These are phyloP conservation scores for Aptenodytes patagonicus DNA, from an alignment of 2,113 vertebrate genomes.

Conservation along the genomic window DNA sequence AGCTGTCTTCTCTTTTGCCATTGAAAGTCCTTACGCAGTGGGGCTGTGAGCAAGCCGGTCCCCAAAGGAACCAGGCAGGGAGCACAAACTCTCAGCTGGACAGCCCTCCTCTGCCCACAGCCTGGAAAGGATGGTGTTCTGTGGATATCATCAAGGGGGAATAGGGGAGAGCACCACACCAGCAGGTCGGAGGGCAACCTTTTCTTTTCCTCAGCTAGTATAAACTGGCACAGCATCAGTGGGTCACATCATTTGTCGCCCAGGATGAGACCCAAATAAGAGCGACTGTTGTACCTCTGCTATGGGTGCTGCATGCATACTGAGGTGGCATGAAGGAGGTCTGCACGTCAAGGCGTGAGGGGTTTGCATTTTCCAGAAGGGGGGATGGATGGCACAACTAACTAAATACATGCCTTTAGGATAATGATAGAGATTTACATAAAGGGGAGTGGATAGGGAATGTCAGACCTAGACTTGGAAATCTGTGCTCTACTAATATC, in stretches of 20 bases:
- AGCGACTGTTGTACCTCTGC: neutral
- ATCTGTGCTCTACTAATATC: neutral
- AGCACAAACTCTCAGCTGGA: neutral
- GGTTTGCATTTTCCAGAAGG: neutral
- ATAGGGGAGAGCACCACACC: neutral
- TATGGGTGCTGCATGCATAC: neutral
- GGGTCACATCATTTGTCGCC: neutral
- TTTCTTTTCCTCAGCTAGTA: neutral
- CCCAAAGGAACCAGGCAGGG: neutral
- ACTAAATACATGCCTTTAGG: neutral
- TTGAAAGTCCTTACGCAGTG: accelerated
- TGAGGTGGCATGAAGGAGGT: neutral
- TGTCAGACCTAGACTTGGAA: neutral
- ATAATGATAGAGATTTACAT: neutral
- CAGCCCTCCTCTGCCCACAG: neutral
- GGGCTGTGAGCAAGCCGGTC: neutral
- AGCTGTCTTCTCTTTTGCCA: neutral
- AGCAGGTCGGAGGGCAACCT: neutral
- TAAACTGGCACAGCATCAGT: neutral
- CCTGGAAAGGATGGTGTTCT: neutral
- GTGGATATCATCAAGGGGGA: neutral
- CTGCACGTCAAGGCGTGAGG: accelerated
- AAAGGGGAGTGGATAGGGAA: neutral
- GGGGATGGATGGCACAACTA: neutral
- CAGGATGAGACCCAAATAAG: neutral